These are phyloP conservation scores for Agrochola lychnidis DNA, from an alignment of 2,888 invertebrate genomes.

Conservation along the genomic window DNA sequence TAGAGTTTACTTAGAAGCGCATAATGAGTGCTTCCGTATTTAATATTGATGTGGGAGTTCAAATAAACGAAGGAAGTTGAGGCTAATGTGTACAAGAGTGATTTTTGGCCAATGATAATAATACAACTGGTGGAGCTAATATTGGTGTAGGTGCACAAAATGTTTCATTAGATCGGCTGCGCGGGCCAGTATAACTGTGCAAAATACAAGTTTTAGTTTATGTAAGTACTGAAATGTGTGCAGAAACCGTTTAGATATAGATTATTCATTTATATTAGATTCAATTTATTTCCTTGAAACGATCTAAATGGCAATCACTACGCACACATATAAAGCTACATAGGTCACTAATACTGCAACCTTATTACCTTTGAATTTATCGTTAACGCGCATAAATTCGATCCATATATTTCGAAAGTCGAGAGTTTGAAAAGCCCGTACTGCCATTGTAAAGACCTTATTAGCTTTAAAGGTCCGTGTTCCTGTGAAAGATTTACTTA, in stretches of 20 bases:
- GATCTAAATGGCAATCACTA: slow-evolving; percentile 45
- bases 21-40: slow-evolving; percentile 51
- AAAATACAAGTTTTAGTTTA: slow-evolving; percentile 15
- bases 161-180: not conserved
- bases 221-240: not conserved
- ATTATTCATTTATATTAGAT: slow-evolving; percentile 36
- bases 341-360: slow-evolving; percentile 57
- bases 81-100: not conserved
- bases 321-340: slow-evolving; percentile 39
- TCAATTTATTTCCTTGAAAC: slow-evolving; percentile 34
- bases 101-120: not conserved
- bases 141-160: not conserved
- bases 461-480: slow-evolving; percentile 79
- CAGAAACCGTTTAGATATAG: not conserved
- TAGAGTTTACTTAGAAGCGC: slow-evolving; percentile 45
- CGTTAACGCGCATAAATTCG: slow-evolving; percentile 58
- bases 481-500: slow-evolving; percentile 79
- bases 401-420: slow-evolving; percentile 67
- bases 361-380: slow-evolving; percentile 62
- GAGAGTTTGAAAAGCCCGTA: slow-evolving; percentile 67
- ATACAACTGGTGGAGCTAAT: not conserved
- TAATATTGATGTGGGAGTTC: slow-evolving; percentile 42
- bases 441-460: slow-evolving; percentile 79
- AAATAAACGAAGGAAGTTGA: slow-evolving; percentile 16
- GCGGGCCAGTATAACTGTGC: not conserved